Evolutionary conservation across 2,888 invertebrate genomes (phyloP).

Genomic region (Zeuzera pyrina): DNA sequence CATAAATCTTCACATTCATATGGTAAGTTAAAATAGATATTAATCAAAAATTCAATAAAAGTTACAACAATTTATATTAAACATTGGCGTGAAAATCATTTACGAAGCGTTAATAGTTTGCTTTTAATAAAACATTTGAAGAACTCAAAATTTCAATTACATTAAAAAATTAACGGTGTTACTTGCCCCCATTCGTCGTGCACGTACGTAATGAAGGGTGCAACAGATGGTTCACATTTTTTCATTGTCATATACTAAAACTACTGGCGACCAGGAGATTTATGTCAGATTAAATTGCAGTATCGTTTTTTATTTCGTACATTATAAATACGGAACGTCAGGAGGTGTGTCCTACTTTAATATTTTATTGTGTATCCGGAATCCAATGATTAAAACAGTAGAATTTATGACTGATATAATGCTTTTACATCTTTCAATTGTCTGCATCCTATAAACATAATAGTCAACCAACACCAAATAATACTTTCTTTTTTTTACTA

Average conservation of each 20-base stretch:
- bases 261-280: constrained; percentile 57
- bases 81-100: constrained; percentile 24
- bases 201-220: constrained; percentile 64
- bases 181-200: constrained; percentile 53
- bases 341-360: constrained; percentile 55
- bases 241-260: constrained; percentile 57
- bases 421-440: constrained; percentile 9
- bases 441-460: constrained; percentile 3
- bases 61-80: too few relatives aligned
- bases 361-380: constrained; percentile 46
- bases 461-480: too few relatives aligned
- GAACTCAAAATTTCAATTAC: constrained; percentile 63
- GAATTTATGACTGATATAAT: constrained; percentile 13
- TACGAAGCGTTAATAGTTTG: constrained; percentile 34
- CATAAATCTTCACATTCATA: too few relatives aligned
- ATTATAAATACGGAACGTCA: constrained; percentile 58
- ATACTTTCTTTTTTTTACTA: too few relatives aligned
- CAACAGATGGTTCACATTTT: constrained; percentile 69
- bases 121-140: constrained; percentile 64
- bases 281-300: constrained; percentile 64
- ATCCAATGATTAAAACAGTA: constrained; percentile 32
- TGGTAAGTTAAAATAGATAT: too few relatives aligned
- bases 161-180: constrained; percentile 64
- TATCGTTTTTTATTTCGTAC: constrained; percentile 55
- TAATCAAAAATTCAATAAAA: too few relatives aligned